Evolutionary conservation across 1,140 invertebrate species (phyloP).

Genomic region (Zaprionus camerounensis): DNA sequence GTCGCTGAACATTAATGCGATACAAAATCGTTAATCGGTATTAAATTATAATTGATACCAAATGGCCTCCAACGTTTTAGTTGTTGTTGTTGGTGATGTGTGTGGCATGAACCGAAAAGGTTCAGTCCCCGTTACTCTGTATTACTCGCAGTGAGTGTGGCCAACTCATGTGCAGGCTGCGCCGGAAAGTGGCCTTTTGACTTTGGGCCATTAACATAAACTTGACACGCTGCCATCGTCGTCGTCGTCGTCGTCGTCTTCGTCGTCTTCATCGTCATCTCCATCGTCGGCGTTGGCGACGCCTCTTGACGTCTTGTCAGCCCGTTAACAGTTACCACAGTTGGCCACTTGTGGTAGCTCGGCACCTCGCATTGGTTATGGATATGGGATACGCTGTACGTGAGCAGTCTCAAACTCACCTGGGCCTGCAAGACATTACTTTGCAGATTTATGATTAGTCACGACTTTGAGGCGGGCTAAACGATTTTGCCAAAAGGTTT

Average conservation of each 20-base stretch:
- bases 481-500: slow-evolving; percentile 38
- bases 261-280: slow-evolving; percentile 17
- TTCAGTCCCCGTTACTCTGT: background rate
- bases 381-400: slow-evolving; percentile 6
- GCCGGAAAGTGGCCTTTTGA: slow-evolving; percentile 61
- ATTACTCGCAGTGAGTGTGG: background rate
- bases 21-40: background rate
- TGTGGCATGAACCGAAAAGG: background rate
- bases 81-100: background rate
- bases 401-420: slow-evolving; percentile 13
- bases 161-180: slow-evolving; percentile 26
- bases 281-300: slow-evolving; percentile 9
- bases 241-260: slow-evolving; percentile 22
- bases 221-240: slow-evolving; percentile 68
- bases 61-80: background rate
- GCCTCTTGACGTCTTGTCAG: slow-evolving; percentile 45
- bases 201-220: slow-evolving; percentile 69
- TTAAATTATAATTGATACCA: slow-evolving; percentile 4
- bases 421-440: slow-evolving; percentile 17
- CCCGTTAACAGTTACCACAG: slow-evolving; percentile 43
- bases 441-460: slow-evolving; percentile 77
- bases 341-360: slow-evolving; percentile 26
- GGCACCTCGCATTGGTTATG: slow-evolving; percentile 24
- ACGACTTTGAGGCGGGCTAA: slow-evolving; percentile 56
- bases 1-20: background rate